A percentile compares a stretch with the other conserved stretches of the same genome.
Evolutionary conservation across 2,888 invertebrate genomes (phyloP).

Genomic region (Leptopilina myrica): DNA sequence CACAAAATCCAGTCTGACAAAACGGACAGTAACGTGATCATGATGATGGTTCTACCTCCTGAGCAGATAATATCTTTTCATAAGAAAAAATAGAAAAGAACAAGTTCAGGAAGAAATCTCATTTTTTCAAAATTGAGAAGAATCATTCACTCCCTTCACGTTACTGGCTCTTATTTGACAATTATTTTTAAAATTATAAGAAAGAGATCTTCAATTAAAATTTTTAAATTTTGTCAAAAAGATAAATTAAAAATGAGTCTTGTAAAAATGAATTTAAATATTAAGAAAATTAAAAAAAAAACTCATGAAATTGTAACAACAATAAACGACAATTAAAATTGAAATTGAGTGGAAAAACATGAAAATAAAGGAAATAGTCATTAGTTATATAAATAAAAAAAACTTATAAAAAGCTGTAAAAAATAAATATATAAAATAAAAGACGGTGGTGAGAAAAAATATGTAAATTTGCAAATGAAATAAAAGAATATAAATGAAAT

Average conservation of each 20-base stretch:
- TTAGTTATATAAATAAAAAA: constrained; percentile 4
- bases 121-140: neutral
- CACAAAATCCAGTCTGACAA: constrained; percentile 68
- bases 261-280: no score
- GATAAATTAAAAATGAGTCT: no score
- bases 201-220: neutral
- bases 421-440: no score
- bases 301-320: no score
- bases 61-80: neutral
- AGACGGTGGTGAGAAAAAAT: no score
- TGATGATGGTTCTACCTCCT: constrained; percentile 21
- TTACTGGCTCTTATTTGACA: constrained; percentile 17
- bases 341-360: neutral
- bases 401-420: neutral
- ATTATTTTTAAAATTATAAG: neutral
- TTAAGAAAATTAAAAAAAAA: no score
- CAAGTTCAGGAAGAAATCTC: neutral
- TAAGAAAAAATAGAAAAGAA: neutral
- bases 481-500: neutral
- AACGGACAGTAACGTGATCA: constrained; percentile 58
- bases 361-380: neutral
- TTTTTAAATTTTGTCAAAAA: no score
- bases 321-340: no score
- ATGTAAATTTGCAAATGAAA: no score
- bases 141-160: constrained; percentile 17